Percentiles rank a stretch among this genome's conserved stretches.
Evolutionary conservation across 2,888 invertebrate genomes (phyloP).

Genomic region (Drosophila mayaguana): DNA sequence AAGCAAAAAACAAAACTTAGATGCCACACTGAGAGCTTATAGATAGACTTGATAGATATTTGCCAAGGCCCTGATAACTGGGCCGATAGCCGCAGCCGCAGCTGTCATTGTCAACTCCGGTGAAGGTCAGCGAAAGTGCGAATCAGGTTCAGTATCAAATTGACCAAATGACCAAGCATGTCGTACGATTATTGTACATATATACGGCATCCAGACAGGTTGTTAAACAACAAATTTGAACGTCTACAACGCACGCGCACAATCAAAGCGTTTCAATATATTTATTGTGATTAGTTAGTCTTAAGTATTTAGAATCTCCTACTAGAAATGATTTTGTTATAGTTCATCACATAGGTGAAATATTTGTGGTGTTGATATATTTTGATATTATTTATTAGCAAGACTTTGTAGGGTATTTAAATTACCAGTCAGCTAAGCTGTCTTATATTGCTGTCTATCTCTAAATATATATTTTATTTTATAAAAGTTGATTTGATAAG

Average conservation of each 20-base stretch:
- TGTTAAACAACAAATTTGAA: slow-evolving; percentile 43
- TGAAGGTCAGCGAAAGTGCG: slow-evolving; percentile 32
- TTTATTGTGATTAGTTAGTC: neutral
- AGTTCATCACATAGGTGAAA: no score
- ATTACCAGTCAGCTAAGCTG: no score
- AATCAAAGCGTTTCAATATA: neutral
- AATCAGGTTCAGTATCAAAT: slow-evolving; percentile 28
- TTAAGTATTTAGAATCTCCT: slow-evolving; percentile 4
- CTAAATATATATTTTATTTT: no score
- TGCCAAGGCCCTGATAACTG: slow-evolving; percentile 26
- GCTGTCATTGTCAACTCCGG: slow-evolving; percentile 17
- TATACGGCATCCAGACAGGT: slow-evolving; percentile 29
- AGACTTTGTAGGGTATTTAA: no score
- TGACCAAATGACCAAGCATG: slow-evolving; percentile 26
- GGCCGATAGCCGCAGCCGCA: slow-evolving; percentile 18
- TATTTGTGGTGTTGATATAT: no score
- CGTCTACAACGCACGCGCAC: slow-evolving; percentile 20
- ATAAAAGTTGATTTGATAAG: neutral
- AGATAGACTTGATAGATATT: neutral
- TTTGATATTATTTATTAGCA: no score
- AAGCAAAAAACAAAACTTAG: slow-evolving; percentile 3
- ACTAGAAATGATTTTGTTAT: neutral
- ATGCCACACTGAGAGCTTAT: slow-evolving; percentile 1
- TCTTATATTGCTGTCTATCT: no score
- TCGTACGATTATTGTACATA: slow-evolving; percentile 45